These are phyloP conservation scores for Ericerus pela DNA, from an alignment of 1,140 invertebrate species.

Conservation along the genomic window DNA sequence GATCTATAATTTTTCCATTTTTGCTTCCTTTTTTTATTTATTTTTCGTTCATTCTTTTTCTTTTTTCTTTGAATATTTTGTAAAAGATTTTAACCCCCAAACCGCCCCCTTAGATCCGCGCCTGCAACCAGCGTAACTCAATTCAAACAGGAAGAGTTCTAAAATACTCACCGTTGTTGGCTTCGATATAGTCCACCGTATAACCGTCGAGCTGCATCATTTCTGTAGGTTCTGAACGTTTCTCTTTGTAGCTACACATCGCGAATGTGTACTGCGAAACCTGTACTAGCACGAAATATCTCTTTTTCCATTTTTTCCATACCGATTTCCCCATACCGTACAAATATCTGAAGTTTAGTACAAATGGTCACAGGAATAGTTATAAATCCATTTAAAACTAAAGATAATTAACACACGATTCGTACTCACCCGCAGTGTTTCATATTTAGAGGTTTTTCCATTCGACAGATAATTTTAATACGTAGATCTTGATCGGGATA, in stretches of 20 bases:
- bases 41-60: too few species aligned
- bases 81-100: too few species aligned
- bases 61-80: too few species aligned
- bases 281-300: conserved; percentile 97
- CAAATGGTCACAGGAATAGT: neutral
- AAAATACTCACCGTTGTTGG: conserved; percentile 55
- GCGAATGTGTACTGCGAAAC: conserved; percentile 99
- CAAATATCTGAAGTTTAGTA: conserved; percentile 71
- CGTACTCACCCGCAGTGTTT: conserved; percentile 83
- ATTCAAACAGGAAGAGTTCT: conserved; percentile 2
- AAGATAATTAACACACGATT: conserved; percentile 7
- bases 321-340: conserved; percentile 92
- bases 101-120: neutral
- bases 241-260: conserved; percentile 98
- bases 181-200: conserved; percentile 97
- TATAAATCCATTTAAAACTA: conserved; percentile 1
- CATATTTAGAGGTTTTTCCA: conserved; percentile 98
- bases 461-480: conserved; percentile 94
- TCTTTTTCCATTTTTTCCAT: conserved; percentile 99
- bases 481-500: conserved; percentile 84
- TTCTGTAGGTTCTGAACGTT: conserved; percentile 96
- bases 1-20: too few species aligned
- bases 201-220: conserved; percentile 99
- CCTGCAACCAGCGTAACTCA: too few species aligned
- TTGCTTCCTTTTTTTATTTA: too few species aligned